phyloP scores from a whole-genome alignment of 2,113 vertebrate genomes.

The Climacteris rufus region DNA sequence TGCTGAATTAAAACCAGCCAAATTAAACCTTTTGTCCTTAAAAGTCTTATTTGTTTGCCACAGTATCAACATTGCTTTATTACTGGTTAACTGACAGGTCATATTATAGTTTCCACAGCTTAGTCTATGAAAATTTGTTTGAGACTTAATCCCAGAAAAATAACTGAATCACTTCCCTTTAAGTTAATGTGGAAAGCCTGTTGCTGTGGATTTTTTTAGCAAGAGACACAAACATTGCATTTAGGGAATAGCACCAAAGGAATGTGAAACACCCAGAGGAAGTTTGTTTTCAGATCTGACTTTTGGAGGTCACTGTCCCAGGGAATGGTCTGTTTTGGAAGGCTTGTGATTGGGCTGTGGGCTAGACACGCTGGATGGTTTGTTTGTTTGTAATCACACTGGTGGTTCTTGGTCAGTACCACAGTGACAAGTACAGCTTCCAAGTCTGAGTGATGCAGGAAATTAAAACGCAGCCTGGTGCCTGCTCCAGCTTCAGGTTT shows the following conservation, averaged over 20 bases:
- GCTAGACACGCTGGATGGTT: background rate
- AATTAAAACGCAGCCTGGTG: background rate
- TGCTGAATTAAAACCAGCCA: background rate
- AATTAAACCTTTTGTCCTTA: background rate
- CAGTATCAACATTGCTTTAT: background rate
- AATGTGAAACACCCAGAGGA: slow-evolving; percentile 7
- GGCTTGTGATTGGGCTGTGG: background rate
- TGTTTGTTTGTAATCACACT: background rate
- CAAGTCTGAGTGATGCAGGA: background rate
- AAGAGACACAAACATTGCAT: background rate
- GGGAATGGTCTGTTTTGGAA: background rate
- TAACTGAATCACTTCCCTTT: background rate
- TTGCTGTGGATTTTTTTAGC: background rate
- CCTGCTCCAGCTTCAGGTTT: background rate
- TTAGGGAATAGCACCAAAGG: background rate
- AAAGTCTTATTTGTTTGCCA: background rate
- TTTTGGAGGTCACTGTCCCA: background rate
- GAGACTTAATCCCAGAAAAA: background rate
- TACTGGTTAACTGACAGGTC: background rate
- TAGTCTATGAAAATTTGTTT: background rate
- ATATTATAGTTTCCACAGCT: background rate
- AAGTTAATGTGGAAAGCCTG: background rate
- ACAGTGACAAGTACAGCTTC: background rate
- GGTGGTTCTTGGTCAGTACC: background rate
- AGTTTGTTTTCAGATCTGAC: background rate